phyloP scores from a whole-genome alignment of 1,140 invertebrate genomes.

The Drosophila auraria region DNA sequence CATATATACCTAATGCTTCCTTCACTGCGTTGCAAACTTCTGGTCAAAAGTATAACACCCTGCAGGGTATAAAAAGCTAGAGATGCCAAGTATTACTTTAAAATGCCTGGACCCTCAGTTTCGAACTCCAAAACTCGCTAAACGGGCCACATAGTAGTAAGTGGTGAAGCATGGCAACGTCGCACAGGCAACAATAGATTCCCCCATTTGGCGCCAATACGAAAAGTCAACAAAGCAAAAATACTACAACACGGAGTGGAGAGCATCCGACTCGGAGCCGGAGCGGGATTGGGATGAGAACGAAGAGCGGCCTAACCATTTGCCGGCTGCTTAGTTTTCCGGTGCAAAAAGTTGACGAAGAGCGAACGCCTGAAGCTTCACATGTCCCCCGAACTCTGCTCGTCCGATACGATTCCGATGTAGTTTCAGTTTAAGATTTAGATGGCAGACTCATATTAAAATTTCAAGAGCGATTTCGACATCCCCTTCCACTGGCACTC shows the following conservation, averaged over 20 bases:
- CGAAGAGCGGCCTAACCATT: constrained; percentile 43
- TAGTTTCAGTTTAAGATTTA: constrained; percentile 13
- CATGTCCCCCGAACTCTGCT: constrained; percentile 22
- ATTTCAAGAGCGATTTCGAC: constrained; percentile 17
- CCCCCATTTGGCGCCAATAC: constrained; percentile 71
- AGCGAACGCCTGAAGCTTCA: constrained; percentile 59
- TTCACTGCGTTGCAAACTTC: no score
- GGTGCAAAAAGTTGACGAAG: constrained; percentile 64
- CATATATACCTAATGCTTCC: no score
- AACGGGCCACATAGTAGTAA: constrained; percentile 11
- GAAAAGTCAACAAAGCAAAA: constrained; percentile 62
- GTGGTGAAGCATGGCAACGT: constrained; percentile 61
- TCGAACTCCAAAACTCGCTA: neutral
- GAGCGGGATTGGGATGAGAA: neutral
- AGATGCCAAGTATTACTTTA: neutral
- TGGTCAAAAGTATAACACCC: no score
- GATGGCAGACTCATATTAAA: constrained; percentile 6
- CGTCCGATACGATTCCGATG: neutral
- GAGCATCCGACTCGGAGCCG: constrained; percentile 11
- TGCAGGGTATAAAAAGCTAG: neutral
- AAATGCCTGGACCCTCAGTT: neutral
- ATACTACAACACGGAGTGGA: constrained; percentile 22
- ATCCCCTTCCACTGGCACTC: constrained; percentile 9
- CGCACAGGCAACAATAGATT: constrained; percentile 43
- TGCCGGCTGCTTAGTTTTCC: constrained; percentile 77